These are phyloP conservation scores for Altica lythri DNA, from an alignment of 2,888 invertebrate genomes.

Conservation along the genomic window DNA sequence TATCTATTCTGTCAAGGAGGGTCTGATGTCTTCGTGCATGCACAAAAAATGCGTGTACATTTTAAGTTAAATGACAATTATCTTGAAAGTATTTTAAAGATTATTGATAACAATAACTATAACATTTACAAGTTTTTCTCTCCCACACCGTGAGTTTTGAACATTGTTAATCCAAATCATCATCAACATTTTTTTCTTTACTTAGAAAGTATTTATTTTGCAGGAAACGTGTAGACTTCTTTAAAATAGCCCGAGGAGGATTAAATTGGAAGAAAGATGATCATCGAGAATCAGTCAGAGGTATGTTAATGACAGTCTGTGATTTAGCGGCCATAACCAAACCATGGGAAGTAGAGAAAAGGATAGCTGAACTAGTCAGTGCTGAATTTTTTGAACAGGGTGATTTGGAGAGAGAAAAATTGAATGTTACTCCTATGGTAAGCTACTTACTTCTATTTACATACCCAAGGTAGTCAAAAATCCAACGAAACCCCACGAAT, in stretches of 20 bases:
- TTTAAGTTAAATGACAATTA: too few species aligned
- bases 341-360: conserved; percentile 90
- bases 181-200: too few species aligned
- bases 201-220: conserved; percentile 4
- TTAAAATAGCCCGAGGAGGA: conserved; percentile 68
- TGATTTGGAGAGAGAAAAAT: conserved; percentile 84
- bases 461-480: too few species aligned
- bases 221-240: conserved; percentile 87
- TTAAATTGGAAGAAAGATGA: conserved; percentile 73
- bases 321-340: conserved; percentile 94
- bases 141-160: too few species aligned
- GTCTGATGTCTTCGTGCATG: too few species aligned
- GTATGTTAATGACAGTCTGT: conserved; percentile 95
- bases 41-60: too few species aligned
- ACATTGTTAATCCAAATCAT: too few species aligned
- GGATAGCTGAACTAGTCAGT: conserved; percentile 90
- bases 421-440: conserved; percentile 89
- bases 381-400: conserved; percentile 94
- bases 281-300: conserved; percentile 79
- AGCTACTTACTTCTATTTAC: conserved; percentile 57
- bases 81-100: too few species aligned
- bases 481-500: too few species aligned
- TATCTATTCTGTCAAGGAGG: too few species aligned
- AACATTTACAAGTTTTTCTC: too few species aligned
- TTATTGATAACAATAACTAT: too few species aligned